Percentiles rank a stretch among this genome's conserved stretches.
Evolutionary conservation across 2,113 vertebrate genomes (phyloP).

Genomic region (Rhabdornis inornatus): DNA sequence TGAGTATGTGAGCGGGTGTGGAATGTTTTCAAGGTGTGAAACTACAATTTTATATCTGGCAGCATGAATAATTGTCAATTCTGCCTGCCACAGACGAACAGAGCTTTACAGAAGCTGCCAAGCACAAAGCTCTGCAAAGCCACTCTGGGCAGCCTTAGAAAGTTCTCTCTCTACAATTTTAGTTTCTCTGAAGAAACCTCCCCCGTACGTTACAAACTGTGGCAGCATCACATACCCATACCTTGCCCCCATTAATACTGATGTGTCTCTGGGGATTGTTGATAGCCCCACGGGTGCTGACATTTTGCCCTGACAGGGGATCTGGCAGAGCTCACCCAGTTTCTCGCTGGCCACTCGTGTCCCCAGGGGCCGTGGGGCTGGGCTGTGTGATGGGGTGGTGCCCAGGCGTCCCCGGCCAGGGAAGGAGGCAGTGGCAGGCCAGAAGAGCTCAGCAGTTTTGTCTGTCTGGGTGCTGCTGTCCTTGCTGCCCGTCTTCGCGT

Average conservation of each 20-base stretch:
- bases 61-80: not conserved
- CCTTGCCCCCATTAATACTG: not conserved
- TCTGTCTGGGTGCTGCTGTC: slow-evolving; percentile 85
- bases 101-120: not conserved
- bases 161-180: not conserved
- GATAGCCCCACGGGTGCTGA: not conserved
- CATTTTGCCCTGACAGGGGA: rapidly evolving
- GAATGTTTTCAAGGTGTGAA: not conserved
- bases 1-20: not conserved
- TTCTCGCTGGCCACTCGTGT: slow-evolving; percentile 54
- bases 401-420: slow-evolving; percentile 69
- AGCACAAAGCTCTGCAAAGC: not conserved
- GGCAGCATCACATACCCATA: not conserved
- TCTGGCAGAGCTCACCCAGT: slow-evolving; percentile 50
- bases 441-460: slow-evolving; percentile 73
- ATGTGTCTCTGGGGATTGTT: too few species aligned
- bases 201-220: not conserved
- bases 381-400: slow-evolving; percentile 63
- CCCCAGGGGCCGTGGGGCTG: slow-evolving; percentile 44
- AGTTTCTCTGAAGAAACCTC: not conserved
- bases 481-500: slow-evolving; percentile 78
- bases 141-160: not conserved
- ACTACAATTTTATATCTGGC: not conserved
- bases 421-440: slow-evolving; percentile 68
- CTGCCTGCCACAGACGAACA: rapidly evolving